A percentile compares a stretch with the other conserved stretches of the same genome.
Evolutionary conservation across 2,888 invertebrate genomes (phyloP).

Genomic region (Galerucella calmariensis): DNA sequence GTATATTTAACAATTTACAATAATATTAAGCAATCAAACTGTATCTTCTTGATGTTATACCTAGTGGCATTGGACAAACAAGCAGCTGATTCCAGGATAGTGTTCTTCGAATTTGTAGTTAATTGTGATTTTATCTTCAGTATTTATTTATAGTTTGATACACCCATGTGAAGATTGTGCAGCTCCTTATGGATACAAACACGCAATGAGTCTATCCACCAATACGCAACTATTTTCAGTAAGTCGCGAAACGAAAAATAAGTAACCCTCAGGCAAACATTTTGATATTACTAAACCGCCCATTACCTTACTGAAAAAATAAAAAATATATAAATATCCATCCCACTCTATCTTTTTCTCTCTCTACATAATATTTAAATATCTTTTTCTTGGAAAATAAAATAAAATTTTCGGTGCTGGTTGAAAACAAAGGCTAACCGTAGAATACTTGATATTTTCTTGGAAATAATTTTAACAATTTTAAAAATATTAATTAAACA

Average conservation of each 20-base stretch:
- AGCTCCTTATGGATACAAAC: constrained; percentile 95
- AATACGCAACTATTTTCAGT: constrained; percentile 88
- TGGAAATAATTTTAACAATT: too few species aligned
- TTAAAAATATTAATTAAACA: too few species aligned
- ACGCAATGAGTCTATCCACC: constrained; percentile 90
- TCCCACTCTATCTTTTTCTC: constrained; percentile 16
- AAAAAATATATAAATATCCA: background rate
- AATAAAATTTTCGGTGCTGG: constrained; percentile 21
- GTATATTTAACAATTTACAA: too few species aligned
- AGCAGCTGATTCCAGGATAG: background rate
- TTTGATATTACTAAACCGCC: constrained; percentile 39
- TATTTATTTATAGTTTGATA: constrained; percentile 69
- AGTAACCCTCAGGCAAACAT: constrained; percentile 14
- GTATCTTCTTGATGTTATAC: too few species aligned
- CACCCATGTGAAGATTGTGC: constrained; percentile 81
- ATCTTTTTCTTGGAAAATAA: constrained; percentile 11
- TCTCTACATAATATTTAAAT: background rate
- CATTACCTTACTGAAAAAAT: constrained; percentile 35
- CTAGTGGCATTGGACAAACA: background rate
- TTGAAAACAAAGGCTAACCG: background rate
- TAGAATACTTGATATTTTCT: too few species aligned
- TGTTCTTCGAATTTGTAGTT: background rate
- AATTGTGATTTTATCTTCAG: constrained; percentile 25
- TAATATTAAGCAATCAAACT: too few species aligned
- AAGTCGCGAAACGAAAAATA: constrained; percentile 66